Evolutionary conservation across 2,113 vertebrate species (phyloP).

Genomic region (Uropsilus gracilis): DNA sequence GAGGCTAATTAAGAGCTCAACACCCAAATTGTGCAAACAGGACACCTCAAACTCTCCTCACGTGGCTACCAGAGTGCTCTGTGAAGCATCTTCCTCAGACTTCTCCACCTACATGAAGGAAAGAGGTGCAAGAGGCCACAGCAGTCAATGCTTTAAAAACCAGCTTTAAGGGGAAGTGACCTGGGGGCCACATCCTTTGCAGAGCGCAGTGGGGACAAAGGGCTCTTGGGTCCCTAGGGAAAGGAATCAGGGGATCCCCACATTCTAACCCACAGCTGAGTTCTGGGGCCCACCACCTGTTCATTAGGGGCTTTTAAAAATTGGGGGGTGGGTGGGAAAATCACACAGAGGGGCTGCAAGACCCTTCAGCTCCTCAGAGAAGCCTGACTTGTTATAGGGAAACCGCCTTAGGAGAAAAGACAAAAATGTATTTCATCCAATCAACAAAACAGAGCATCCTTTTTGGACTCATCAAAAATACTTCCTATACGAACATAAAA

Average conservation of each 20-base stretch:
- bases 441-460: constrained; percentile 54
- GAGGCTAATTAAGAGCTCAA: neutral
- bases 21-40: neutral
- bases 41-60: no score
- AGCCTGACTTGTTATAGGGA: neutral
- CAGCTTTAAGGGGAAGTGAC: neutral
- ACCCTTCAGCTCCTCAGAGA: constrained; percentile 54
- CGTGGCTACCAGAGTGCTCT: no score
- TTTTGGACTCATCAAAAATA: constrained; percentile 75
- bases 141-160: neutral
- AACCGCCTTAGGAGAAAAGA: constrained; percentile 61
- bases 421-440: constrained; percentile 57
- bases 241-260: neutral
- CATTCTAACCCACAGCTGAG: neutral
- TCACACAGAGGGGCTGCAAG: constrained; percentile 57
- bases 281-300: neutral
- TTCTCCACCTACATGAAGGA: neutral
- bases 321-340: neutral
- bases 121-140: neutral
- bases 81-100: neutral
- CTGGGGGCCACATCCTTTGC: neutral
- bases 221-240: neutral
- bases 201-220: neutral
- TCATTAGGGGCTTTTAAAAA: neutral
- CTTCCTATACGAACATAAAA: constrained; percentile 70